A percentile compares a stretch with the other conserved stretches of the same genome.
These are phyloP conservation scores for Drosophila tropicalis DNA, from an alignment of 1,140 invertebrate species.

Conservation along the genomic window DNA sequence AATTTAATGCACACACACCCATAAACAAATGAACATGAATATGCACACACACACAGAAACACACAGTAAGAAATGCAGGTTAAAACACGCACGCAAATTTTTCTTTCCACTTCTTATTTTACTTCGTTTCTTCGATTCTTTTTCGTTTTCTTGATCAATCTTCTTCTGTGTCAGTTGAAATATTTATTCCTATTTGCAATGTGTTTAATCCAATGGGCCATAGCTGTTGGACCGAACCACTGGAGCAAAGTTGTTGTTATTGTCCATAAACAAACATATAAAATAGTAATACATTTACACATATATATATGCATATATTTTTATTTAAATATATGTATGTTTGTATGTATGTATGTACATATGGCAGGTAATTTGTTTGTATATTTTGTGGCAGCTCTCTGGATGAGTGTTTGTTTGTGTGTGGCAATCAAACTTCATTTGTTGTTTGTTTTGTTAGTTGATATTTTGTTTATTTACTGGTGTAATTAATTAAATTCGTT, in stretches of 20 bases:
- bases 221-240: constrained; percentile 91
- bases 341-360: constrained; percentile 10
- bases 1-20: constrained; percentile 25
- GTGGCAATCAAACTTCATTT: constrained; percentile 14
- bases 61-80: constrained; percentile 36
- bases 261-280: constrained; percentile 88
- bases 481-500: constrained; percentile 52
- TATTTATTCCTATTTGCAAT: constrained; percentile 88
- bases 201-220: background rate
- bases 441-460: background rate
- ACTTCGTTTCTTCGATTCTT: background rate
- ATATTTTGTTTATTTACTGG: constrained; percentile 1
- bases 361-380: constrained; percentile 6
- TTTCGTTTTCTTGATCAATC: constrained; percentile 8
- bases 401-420: constrained; percentile 28
- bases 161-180: background rate
- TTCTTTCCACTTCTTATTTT: constrained; percentile 26
- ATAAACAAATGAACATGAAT: constrained; percentile 16
- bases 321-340: constrained; percentile 19
- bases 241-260: constrained; percentile 93
- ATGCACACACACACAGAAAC: constrained; percentile 16
- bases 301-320: constrained; percentile 27
- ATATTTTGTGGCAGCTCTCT: constrained; percentile 15
- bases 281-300: constrained; percentile 15
- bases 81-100: constrained; percentile 43